Evolutionary conservation across 2,888 invertebrate genomes (phyloP).

Genomic region (Zaprionus obscuricornis): DNA sequence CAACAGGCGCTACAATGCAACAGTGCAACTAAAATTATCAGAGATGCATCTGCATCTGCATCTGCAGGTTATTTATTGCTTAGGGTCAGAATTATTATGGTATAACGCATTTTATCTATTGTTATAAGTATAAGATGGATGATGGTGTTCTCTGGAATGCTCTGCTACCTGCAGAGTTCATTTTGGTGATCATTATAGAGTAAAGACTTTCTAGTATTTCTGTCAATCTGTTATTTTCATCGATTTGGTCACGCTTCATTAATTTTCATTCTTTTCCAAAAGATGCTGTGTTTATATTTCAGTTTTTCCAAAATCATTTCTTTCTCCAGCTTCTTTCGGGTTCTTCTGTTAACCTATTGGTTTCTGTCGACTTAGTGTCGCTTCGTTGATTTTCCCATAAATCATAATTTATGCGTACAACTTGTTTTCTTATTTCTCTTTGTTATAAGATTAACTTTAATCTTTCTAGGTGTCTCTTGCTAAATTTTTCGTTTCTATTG

Average conservation of each 20-base stretch:
- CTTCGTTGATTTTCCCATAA: too few relatives aligned
- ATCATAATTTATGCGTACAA: too few relatives aligned
- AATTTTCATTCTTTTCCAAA: constrained; percentile 13
- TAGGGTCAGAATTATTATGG: neutral
- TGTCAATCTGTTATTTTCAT: constrained; percentile 10
- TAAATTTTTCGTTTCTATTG: constrained; percentile 3
- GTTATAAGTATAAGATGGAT: constrained; percentile 31
- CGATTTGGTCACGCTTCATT: constrained; percentile 35
- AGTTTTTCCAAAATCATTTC: too few relatives aligned
- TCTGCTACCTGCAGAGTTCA: too few relatives aligned
- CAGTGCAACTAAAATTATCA: constrained; percentile 23
- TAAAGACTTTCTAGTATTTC: neutral
- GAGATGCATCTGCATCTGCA: neutral
- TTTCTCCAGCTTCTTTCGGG: too few relatives aligned
- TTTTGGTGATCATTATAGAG: neutral
- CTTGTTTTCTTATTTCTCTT: too few relatives aligned
- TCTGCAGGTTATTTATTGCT: constrained; percentile 8
- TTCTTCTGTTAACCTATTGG: too few relatives aligned
- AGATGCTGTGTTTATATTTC: too few relatives aligned
- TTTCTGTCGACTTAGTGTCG: too few relatives aligned
- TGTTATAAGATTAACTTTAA: too few relatives aligned
- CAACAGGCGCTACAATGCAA: constrained; percentile 6
- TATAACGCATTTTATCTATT: too few relatives aligned
- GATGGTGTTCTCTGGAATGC: constrained; percentile 7
- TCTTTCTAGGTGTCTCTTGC: too few relatives aligned